phyloP scores from a whole-genome alignment of 2,113 vertebrate genomes.

The Diphyllodes magnificus region DNA sequence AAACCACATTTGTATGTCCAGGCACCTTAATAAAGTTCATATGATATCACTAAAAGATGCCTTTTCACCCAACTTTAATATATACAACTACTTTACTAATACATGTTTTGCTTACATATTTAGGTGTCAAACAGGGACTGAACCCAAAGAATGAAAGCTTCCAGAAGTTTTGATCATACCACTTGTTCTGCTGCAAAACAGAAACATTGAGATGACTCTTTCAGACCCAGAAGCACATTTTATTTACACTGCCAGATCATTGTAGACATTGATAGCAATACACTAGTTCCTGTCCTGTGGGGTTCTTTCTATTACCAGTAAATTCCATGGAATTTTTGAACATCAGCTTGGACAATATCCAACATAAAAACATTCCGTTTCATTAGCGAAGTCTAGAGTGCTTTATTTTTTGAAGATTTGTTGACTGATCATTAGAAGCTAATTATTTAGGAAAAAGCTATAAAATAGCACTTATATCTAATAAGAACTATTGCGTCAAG shows the following conservation, averaged over 20 bases:
- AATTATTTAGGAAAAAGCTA: constrained; percentile 27
- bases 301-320: background rate
- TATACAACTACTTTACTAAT: background rate
- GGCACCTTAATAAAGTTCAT: background rate
- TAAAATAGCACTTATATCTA: constrained; percentile 12
- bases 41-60: background rate
- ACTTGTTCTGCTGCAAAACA: background rate
- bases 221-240: background rate
- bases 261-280: background rate
- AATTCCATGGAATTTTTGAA: background rate
- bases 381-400: background rate
- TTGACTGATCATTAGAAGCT: constrained; percentile 13
- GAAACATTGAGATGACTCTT: background rate
- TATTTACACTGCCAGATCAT: background rate
- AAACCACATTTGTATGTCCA: background rate
- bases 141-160: background rate
- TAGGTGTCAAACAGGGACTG: background rate
- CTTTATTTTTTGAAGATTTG: background rate
- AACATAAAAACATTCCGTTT: background rate
- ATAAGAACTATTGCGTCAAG: background rate
- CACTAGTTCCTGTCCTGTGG: background rate
- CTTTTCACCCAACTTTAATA: background rate
- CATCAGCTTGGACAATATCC: background rate
- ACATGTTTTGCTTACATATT: background rate
- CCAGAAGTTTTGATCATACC: background rate